Conservation (phyloP, 1,140 invertebrate species). For the Eufriesea mexicana region DNA sequence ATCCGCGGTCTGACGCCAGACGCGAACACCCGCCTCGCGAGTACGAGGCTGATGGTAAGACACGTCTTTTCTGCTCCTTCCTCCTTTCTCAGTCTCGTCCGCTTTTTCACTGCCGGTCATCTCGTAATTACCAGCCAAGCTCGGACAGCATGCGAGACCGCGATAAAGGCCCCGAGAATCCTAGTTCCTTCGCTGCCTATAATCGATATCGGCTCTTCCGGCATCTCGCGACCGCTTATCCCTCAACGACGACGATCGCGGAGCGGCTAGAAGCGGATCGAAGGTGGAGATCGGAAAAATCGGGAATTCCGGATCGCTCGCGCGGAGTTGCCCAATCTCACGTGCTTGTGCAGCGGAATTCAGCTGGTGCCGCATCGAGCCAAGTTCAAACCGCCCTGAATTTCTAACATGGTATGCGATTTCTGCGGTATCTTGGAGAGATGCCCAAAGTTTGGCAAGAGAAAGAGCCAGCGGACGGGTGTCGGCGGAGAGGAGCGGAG, state of each 20-base stretch:
- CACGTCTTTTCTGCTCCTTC: no score
- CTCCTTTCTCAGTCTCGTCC: no score
- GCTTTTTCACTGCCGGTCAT: no score
- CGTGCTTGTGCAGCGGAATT: conserved; percentile 46
- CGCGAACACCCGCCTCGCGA: background rate
- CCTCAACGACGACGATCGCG: no score
- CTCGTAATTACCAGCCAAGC: no score
- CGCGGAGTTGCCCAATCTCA: conserved; percentile 1
- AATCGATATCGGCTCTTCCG: no score
- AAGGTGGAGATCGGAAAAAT: background rate
- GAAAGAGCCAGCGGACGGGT: conserved; percentile 7
- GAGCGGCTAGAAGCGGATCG: background rate
- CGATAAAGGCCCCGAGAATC: no score
- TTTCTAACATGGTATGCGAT: conserved; percentile 63
- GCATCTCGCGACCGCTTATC: no score
- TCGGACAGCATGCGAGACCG: no score
- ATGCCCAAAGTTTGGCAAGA: conserved; percentile 53
- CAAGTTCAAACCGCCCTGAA: conserved; percentile 58
- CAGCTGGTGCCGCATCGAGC: conserved; percentile 39
- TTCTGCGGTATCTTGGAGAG: conserved; percentile 51
- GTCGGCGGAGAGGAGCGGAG: background rate
- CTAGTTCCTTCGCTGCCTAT: no score
- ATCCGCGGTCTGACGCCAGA: no score
- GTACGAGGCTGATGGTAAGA: no score
- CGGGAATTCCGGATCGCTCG: conserved; percentile 4